Base-by-base conservation (phyloP, 1,140 invertebrate species). In the Dinothrombium tinctorium region DNA sequence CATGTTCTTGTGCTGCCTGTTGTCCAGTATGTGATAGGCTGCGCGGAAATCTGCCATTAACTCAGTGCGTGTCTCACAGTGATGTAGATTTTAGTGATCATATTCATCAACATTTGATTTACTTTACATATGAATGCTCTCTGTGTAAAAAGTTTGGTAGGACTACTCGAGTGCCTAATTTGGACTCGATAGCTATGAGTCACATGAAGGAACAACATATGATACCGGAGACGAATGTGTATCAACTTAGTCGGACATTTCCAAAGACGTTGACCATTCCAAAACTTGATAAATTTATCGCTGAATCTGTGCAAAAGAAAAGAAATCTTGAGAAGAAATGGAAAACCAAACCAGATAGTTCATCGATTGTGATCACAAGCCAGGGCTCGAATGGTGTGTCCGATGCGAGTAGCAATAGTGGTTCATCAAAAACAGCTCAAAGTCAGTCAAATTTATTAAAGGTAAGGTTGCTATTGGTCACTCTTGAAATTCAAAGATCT, bases 101-200 rank as follows among this genome's bases (percentile, higher is more conserved):
- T 20, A 29, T 40, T 12, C 39, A 40, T 20, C 25, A 40, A 6
- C 39, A 40, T 40, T 31, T 40, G 20, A 21, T 14, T 15, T 40
- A 40, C 19, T 15, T 23, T 40, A 17, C 39, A 6, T 40, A 40
- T 31, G 39, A 40, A 31, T 40, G 39, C 32, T 20, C 28, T 14
- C 14, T 31, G 17, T 40, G 39, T 19, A 40, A 40, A 31, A 40
- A 29, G 22, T 17, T 17, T 9, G 39, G 39, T 20, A 7, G 14
- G 12, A 29, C n/a, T 11, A 29, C 28, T 31, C 24, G 39, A 28
- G 8, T 40, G n/a, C 26, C 39, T 5, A 31, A 29, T 12, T 23
- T 40, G 23, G 39, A 40, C 20, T 14, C 26, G 12, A 23, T 26
- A 14, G 39, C 39, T 14, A 14, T 40, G 7, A 40, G 32, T 9